phyloP scores from a whole-genome alignment of 2,113 vertebrate genomes.

The Oxyruncus cristatus region DNA sequence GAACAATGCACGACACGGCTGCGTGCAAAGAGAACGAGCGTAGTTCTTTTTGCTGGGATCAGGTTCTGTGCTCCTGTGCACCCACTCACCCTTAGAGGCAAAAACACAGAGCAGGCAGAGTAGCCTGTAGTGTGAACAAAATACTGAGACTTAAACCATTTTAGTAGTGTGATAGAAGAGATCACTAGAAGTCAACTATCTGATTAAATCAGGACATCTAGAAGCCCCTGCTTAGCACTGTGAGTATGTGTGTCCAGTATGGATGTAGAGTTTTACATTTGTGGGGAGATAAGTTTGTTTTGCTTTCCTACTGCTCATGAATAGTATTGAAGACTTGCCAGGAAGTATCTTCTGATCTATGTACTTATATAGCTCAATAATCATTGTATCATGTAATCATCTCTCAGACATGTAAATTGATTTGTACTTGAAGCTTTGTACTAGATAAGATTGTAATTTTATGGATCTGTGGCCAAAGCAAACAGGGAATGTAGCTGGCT shows the following conservation, averaged over 20 bases:
- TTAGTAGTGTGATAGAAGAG: background rate
- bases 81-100: background rate
- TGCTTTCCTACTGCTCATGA: background rate
- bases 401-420: background rate
- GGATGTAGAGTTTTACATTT: background rate
- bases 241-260: rapidly evolving
- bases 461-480: background rate
- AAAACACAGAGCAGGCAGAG: background rate
- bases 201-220: background rate
- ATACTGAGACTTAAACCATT: background rate
- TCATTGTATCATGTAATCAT: background rate
- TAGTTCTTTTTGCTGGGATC: background rate
- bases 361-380: background rate
- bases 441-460: background rate
- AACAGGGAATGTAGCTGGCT: background rate
- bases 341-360: background rate
- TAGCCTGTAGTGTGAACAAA: background rate
- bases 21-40: rapidly evolving
- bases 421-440: conserved; percentile 15
- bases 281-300: background rate
- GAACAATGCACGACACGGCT: background rate
- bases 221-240: background rate
- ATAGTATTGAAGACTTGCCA: background rate
- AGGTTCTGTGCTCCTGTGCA: background rate
- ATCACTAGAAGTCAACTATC: background rate